These are phyloP conservation scores for Balaenoptera acutorostrata DNA, from an alignment of 2,113 vertebrate species.

Conservation along the genomic window DNA sequence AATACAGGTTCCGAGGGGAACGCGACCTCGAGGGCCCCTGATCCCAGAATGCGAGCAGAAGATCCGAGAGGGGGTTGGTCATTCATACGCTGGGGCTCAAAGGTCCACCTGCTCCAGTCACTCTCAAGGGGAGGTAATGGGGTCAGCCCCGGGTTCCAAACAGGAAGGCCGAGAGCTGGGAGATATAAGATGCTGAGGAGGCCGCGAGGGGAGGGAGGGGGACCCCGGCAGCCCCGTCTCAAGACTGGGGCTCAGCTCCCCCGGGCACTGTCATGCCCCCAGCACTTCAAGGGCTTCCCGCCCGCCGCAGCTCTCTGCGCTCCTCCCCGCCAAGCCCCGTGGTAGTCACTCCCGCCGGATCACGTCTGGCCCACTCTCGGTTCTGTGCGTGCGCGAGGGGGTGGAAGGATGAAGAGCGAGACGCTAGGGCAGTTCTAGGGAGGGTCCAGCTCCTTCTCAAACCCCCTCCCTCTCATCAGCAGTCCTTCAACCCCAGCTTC, in stretches of 20 bases:
- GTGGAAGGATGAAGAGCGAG: neutral
- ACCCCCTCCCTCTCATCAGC: neutral
- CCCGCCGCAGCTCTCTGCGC: too few relatives aligned
- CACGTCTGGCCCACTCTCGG: neutral
- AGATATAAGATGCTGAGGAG: neutral
- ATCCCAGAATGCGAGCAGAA: neutral
- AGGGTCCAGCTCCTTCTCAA: neutral
- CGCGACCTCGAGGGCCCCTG: neutral
- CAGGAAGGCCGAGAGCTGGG: neutral
- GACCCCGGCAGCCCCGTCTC: neutral
- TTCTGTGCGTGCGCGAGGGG: neutral
- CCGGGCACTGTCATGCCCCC: too few relatives aligned
- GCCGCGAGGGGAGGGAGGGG: neutral
- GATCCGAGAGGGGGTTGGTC: too few relatives aligned
- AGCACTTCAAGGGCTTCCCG: neutral
- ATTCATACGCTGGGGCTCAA: neutral
- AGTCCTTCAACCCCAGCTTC: neutral
- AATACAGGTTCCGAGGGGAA: neutral
- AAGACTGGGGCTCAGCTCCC: neutral
- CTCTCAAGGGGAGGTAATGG: too few relatives aligned
- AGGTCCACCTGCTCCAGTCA: neutral
- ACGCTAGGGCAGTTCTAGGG: neutral
- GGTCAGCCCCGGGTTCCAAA: neutral
- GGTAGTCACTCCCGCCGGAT: neutral
- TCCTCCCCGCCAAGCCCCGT: rapidly evolving